Evolutionary conservation across 2,888 invertebrate species (phyloP).

Genomic region (Hoplodrina blanda): DNA sequence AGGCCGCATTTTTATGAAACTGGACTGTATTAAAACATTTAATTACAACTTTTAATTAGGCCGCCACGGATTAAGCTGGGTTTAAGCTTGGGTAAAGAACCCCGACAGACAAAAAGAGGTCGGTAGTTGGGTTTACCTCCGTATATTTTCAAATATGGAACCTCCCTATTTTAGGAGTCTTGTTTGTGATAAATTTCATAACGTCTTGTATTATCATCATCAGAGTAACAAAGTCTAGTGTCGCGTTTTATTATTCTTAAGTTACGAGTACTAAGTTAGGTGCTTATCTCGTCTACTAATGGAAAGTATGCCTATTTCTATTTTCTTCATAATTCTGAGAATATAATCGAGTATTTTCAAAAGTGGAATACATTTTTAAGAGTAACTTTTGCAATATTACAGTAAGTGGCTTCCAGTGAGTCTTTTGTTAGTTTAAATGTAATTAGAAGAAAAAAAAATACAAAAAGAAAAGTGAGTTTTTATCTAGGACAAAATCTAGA

Average conservation of each 20-base stretch:
- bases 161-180: background rate
- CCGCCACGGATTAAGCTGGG: conserved; percentile 7
- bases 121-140: background rate
- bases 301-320: background rate
- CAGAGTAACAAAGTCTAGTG: background rate
- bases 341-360: background rate
- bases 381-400: conserved; percentile 8
- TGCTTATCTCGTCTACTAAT: background rate
- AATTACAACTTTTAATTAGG: conserved; percentile 48
- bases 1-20: conserved; percentile 16
- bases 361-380: background rate
- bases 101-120: conserved; percentile 18
- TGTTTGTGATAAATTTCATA: background rate
- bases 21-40: conserved; percentile 15
- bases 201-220: background rate
- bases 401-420: background rate
- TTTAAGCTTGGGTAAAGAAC: conserved; percentile 1
- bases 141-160: background rate
- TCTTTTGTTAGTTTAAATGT: background rate
- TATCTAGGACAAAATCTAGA: background rate
- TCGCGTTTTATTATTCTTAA: background rate
- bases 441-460: background rate
- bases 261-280: conserved; percentile 1
- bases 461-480: background rate
- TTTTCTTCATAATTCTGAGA: background rate